phyloP scores from a whole-genome alignment of 2,888 invertebrate species.

The Chrysodeixis includens region DNA sequence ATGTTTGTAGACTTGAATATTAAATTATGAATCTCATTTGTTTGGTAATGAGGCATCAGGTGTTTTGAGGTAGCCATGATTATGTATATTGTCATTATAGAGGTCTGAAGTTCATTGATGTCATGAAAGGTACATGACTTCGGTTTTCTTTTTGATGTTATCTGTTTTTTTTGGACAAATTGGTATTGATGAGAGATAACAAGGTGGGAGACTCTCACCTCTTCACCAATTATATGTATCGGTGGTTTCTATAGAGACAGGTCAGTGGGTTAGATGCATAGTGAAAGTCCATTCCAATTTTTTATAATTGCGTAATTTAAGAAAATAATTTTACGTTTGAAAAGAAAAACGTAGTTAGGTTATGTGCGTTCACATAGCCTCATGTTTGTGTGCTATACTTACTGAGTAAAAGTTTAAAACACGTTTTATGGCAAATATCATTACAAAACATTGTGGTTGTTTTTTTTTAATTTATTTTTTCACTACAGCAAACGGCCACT shows the following conservation, averaged over 20 bases:
- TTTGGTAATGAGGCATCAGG: conserved; percentile 19
- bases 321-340: no score
- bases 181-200: not conserved
- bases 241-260: not conserved
- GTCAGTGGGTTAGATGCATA: not conserved
- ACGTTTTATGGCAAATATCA: no score
- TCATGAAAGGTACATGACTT: not conserved
- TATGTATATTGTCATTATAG: conserved; percentile 25
- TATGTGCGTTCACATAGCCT: no score
- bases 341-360: no score
- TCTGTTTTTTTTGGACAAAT: not conserved
- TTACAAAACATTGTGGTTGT: no score
- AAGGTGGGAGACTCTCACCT: not conserved
- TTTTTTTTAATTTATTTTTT: no score
- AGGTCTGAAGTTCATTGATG: not conserved
- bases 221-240: not conserved
- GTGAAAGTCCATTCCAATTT: not conserved
- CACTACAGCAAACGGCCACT: no score
- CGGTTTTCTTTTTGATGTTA: not conserved
- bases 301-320: no score
- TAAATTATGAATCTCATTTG: conserved; percentile 40
- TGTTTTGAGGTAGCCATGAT: conserved; percentile 35
- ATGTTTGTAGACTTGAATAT: conserved; percentile 39
- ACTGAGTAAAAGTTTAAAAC: no score
- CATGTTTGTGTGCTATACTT: no score